Conservation (phyloP, 1,140 invertebrate species). For the Vollenhovia emeryi region DNA sequence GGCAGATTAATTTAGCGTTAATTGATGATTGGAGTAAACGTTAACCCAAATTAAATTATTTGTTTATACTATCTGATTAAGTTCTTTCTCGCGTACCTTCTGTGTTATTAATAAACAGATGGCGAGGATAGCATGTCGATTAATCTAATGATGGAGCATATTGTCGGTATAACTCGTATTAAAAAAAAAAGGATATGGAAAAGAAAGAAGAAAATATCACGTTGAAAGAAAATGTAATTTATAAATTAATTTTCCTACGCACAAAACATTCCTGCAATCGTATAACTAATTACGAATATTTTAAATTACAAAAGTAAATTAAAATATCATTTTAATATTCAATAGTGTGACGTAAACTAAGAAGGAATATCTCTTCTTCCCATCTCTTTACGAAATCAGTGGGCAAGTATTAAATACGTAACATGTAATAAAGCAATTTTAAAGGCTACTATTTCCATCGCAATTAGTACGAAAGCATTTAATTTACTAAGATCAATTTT, state of each 20-base stretch:
- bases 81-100: background rate
- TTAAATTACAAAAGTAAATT: background rate
- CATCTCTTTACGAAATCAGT: background rate
- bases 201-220: background rate
- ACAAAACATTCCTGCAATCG: background rate
- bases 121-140: background rate
- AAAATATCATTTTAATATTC: background rate
- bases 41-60: background rate
- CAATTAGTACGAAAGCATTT: slow-evolving; percentile 46
- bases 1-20: background rate
- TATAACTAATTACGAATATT: background rate
- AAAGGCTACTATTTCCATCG: background rate
- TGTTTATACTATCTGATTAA: background rate
- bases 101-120: background rate
- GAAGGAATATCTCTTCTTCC: background rate
- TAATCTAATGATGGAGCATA: background rate
- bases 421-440: background rate
- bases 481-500: slow-evolving; percentile 47
- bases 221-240: background rate
- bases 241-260: background rate
- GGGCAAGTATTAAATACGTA: background rate
- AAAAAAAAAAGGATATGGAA: no score
- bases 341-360: background rate
- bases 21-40: background rate
- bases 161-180: background rate